Evolutionary conservation across 2,797 vertebrate species (phyloP).

Genomic region (Allobates femoralis): DNA sequence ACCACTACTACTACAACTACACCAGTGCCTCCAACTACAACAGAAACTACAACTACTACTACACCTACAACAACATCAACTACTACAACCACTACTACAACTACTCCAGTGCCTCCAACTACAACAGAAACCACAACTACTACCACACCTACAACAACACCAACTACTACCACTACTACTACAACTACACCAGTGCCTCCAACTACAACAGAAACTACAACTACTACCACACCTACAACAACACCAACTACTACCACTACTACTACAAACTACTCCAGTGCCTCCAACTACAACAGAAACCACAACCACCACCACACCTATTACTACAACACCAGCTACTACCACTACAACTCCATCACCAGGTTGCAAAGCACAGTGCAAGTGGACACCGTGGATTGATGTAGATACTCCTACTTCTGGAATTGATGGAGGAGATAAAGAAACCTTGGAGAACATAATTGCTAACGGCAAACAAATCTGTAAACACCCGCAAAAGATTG

Average conservation of each 20-base stretch:
- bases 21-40: accelerated
- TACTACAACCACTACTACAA: accelerated
- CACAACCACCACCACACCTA: background rate
- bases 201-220: background rate
- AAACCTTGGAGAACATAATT: conserved; percentile 64
- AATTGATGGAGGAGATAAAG: conserved; percentile 74
- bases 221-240: no score
- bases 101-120: background rate
- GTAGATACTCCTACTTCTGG: conserved; percentile 67
- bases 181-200: no score
- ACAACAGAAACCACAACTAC: background rate
- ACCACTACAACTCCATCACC: background rate
- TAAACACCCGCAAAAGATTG: conserved; percentile 62
- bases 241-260: no score
- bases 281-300: background rate
- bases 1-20: background rate
- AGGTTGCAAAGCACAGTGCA: conserved; percentile 66
- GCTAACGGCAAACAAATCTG: conserved; percentile 61
- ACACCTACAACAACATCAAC: background rate
- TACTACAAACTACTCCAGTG: accelerated
- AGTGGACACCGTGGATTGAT: conserved; percentile 80
- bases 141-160: no score
- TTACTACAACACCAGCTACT: accelerated
- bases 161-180: conserved; percentile 45
- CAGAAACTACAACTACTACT: background rate